Conservation (phyloP, 2,113 vertebrate genomes). For the Vulpes vulpes region DNA sequence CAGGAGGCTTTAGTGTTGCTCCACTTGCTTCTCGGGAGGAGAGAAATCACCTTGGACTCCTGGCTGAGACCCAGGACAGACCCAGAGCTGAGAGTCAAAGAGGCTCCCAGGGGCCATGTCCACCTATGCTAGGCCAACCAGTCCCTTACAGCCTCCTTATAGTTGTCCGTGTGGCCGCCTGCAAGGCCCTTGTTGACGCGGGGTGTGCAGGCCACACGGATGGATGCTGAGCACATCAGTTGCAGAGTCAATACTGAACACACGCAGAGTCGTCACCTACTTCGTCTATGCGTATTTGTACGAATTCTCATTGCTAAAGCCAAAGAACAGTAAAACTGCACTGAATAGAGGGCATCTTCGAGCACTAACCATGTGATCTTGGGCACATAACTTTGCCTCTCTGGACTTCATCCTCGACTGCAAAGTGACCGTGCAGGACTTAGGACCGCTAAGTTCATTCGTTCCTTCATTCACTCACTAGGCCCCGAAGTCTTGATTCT, state of each 20-base stretch:
- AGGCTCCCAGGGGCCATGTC: not conserved
- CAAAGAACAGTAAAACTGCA: not conserved
- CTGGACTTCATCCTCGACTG: not conserved
- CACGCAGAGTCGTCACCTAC: not conserved
- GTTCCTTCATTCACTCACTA: not conserved
- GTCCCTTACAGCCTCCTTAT: too few relatives aligned
- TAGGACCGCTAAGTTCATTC: not conserved
- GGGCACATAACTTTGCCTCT: conserved; percentile 27
- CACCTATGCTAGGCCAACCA: not conserved
- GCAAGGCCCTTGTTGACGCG: not conserved
- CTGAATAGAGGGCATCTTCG: not conserved
- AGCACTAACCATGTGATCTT: not conserved
- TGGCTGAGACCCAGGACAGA: not conserved
- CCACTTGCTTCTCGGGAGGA: not conserved
- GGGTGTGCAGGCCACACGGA: rapidly evolving
- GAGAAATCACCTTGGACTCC: rapidly evolving
- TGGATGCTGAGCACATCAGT: not conserved
- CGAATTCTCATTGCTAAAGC: not conserved
- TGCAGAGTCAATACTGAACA: not conserved
- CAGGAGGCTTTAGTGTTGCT: not conserved
- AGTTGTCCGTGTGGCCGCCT: rapidly evolving
- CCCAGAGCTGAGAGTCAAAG: too few relatives aligned
- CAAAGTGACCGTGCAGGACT: not conserved
- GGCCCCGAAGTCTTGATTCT: not conserved
- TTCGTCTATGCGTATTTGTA: not conserved